Conservation (phyloP, 2,113 vertebrate genomes). For the Thamnophis sirtalis region DNA sequence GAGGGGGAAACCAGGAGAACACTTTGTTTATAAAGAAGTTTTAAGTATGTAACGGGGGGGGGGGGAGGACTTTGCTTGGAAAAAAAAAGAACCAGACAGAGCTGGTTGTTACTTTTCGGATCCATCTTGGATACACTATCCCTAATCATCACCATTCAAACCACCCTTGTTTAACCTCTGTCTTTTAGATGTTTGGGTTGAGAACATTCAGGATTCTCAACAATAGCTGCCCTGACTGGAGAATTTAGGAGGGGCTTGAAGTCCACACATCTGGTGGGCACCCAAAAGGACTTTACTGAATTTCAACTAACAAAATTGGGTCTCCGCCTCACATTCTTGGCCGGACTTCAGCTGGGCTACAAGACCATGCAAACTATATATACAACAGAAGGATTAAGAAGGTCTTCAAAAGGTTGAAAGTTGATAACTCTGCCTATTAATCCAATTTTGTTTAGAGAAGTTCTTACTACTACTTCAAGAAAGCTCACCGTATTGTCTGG, state of each 20-base stretch:
- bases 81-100: too few relatives aligned
- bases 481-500: conserved; percentile 77
- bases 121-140: neutral
- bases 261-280: neutral
- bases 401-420: neutral
- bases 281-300: neutral
- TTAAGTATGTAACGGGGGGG: too few relatives aligned
- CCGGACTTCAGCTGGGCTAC: neutral
- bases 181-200: neutral
- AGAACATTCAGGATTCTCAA: neutral
- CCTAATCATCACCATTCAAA: neutral
- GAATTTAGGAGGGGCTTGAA: neutral
- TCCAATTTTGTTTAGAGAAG: neutral
- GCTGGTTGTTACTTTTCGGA: neutral
- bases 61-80: too few relatives aligned
- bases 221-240: neutral
- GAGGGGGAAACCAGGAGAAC: too few relatives aligned
- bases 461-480: neutral
- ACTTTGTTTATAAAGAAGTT: too few relatives aligned
- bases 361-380: neutral
- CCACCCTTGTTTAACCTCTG: neutral
- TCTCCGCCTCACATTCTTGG: neutral
- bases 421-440: neutral
- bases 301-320: neutral
- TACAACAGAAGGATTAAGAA: neutral